A percentile compares a stretch with the other conserved stretches of the same genome.
phyloP scores from a whole-genome alignment of 1,140 invertebrate genomes.

The Drosophila funebris region DNA sequence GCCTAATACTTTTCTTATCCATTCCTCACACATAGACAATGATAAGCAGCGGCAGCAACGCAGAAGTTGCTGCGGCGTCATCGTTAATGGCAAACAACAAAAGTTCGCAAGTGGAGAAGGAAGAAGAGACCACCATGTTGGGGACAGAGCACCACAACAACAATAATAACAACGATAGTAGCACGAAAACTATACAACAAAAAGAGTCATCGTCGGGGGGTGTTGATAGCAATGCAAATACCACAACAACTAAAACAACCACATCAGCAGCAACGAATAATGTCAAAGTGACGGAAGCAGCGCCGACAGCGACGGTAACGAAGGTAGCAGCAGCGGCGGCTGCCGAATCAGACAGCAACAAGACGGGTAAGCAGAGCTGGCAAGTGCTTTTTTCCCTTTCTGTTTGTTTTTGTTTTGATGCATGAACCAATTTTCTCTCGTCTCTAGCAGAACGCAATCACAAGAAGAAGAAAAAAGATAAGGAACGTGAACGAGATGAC shows the following conservation, averaged over 20 bases:
- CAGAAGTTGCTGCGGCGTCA: constrained; percentile 41
- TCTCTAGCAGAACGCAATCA: constrained; percentile 65
- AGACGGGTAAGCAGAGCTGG: constrained; percentile 65
- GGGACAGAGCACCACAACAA: constrained; percentile 20
- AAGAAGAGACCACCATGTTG: constrained; percentile 18
- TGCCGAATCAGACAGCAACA: constrained; percentile 44
- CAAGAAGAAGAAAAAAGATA: constrained; percentile 77
- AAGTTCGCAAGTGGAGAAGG: constrained; percentile 34
- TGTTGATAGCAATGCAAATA: constrained; percentile 57
- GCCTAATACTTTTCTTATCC: constrained; percentile 46
- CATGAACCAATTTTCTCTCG: constrained; percentile 2
- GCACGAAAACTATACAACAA: constrained; percentile 22
- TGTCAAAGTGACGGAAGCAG: constrained; percentile 43
- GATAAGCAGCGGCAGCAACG: constrained; percentile 24
- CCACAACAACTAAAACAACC: constrained; percentile 40
- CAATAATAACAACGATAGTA: constrained; percentile 26
- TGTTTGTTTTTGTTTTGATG: constrained; percentile 29
- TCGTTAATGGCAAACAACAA: constrained; percentile 35
- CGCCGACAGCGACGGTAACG: constrained; percentile 11
- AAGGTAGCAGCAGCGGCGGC: constrained; percentile 23
- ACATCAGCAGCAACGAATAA: constrained; percentile 35
- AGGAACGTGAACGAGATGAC: constrained; percentile 70
- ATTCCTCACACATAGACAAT: constrained; percentile 27
- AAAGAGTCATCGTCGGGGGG: constrained; percentile 36
- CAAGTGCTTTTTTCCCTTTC: constrained; percentile 34